Base-by-base conservation (phyloP, 2,797 vertebrate species). In the Poecilia wingei region DNA sequence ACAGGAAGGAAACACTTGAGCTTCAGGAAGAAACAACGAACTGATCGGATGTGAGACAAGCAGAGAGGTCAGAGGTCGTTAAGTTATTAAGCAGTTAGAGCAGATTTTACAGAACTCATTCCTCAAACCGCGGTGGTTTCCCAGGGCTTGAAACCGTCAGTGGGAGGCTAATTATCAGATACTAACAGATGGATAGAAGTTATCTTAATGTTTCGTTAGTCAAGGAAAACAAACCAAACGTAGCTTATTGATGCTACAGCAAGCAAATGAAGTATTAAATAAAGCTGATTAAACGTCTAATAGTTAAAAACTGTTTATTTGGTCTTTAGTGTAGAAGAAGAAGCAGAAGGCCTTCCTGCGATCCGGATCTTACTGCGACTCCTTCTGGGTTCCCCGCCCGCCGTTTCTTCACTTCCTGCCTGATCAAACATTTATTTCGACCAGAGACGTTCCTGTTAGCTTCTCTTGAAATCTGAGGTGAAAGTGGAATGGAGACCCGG, bases 31-130 rank as follows among this genome's bases (percentile, higher is more conserved):
- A 78, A 69, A 53, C 55, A 20, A 76, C 61, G 59, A 75, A 69
- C 79, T 72, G 90, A 93, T 93, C 79, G 71, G 89, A 94, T 88
- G 45, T 80, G 79, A 91, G 88, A 93, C 84, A 90, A 88, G 86
- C 33, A 51, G 68, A 79, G n/a, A 78, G 47, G 72, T 22, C 55
- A 68, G 79, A 9, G 43, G 77, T 80, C 74, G 69, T 93, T 86
- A 88, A 83, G 88, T 86, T 81, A 83, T 93, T 92, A 91, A 84
- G 82, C 77, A 88, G 43, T 89, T 83, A 82, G 77, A 87, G 86
- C 53, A 41, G 64, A 77, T 78, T 76, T 84, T 81, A 76, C 46
- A 76, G 79, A 75, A 12, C 53, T 80, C 82, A 88, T 78, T 79
- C 57, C 74, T 68, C 5, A 14, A 7, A 47, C 79, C 14, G 3